These are phyloP conservation scores for Scomber japonicus DNA, from an alignment of 2,113 vertebrate genomes.

Conservation along the genomic window DNA sequence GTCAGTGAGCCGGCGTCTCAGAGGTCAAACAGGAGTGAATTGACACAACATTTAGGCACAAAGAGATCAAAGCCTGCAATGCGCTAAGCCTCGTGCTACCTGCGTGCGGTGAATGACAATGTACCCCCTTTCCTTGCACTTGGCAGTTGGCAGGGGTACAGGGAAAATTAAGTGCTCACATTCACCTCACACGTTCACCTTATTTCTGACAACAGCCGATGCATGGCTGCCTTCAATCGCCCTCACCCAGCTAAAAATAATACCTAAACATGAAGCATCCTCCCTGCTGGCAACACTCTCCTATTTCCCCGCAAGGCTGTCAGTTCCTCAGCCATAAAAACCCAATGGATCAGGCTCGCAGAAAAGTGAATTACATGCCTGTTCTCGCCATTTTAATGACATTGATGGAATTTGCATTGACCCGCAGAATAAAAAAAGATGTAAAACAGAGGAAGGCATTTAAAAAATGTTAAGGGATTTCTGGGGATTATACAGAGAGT, in stretches of 20 bases:
- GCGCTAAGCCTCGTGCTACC: conserved; percentile 54
- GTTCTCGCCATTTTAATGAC: conserved; percentile 46
- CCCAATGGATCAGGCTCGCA: conserved; percentile 36
- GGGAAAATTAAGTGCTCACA: conserved; percentile 46
- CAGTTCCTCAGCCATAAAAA: conserved; percentile 48
- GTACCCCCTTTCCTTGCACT: conserved; percentile 30
- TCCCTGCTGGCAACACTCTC: conserved; percentile 44
- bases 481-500: conserved; percentile 41
- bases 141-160: conserved; percentile 50
- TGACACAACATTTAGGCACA: conserved; percentile 61
- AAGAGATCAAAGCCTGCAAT: conserved; percentile 72
- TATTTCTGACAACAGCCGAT: conserved; percentile 30
- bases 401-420: conserved; percentile 54
- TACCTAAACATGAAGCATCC: conserved; percentile 45
- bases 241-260: conserved; percentile 58
- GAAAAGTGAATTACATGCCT: conserved; percentile 54
- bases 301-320: conserved; percentile 24
- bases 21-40: conserved; percentile 60
- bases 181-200: conserved; percentile 21
- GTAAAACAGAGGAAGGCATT: conserved; percentile 36
- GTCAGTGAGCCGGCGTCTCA: conserved; percentile 7
- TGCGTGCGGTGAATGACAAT: conserved; percentile 64
- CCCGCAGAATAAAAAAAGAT: conserved; percentile 18
- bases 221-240: conserved; percentile 43
- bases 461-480: conserved; percentile 41